A percentile compares a stretch with the other conserved stretches of the same genome.
phyloP scores from a whole-genome alignment of 1,140 invertebrate genomes.

The Drosophila suzukii region DNA sequence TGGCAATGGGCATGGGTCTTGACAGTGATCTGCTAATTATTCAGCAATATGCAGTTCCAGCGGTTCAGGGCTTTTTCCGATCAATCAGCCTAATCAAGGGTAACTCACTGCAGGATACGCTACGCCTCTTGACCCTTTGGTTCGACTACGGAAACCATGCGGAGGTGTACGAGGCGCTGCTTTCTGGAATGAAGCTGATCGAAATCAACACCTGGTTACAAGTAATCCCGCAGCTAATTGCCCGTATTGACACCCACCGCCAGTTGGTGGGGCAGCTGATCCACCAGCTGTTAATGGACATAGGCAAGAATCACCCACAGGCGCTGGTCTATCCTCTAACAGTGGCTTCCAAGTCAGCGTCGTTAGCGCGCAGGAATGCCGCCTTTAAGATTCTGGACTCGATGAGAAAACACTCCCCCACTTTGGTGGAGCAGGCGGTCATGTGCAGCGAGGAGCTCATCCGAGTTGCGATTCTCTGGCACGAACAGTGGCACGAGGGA shows the following conservation, averaged over 20 bases:
- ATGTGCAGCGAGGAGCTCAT: constrained; percentile 99
- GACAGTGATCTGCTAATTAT: constrained; percentile 86
- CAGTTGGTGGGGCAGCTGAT: constrained; percentile 95
- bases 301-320: constrained; percentile 95
- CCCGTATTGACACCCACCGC: constrained; percentile 97
- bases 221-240: constrained; percentile 99
- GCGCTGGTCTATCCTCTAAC: constrained; percentile 98
- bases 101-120: constrained; percentile 98
- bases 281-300: constrained; percentile 96
- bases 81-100: constrained; percentile 97
- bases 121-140: constrained; percentile 96
- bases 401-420: constrained; percentile 97
- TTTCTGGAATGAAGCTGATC: constrained; percentile 95
- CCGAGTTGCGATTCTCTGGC: constrained; percentile 99
- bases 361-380: constrained; percentile 92
- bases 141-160: constrained; percentile 97
- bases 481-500: constrained; percentile 99
- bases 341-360: constrained; percentile 98
- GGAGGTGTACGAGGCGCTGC: constrained; percentile 96
- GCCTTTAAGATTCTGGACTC: constrained; percentile 98
- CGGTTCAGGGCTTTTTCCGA: constrained; percentile 97
- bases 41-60: constrained; percentile 94
- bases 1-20: constrained; percentile 46
- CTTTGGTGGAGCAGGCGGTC: constrained; percentile 96
- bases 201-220: constrained; percentile 99